Percentiles rank a stretch among this genome's conserved stretches.
These are phyloP conservation scores for Syrrhaptes paradoxus DNA, from an alignment of 2,113 vertebrate species.

Conservation along the genomic window DNA sequence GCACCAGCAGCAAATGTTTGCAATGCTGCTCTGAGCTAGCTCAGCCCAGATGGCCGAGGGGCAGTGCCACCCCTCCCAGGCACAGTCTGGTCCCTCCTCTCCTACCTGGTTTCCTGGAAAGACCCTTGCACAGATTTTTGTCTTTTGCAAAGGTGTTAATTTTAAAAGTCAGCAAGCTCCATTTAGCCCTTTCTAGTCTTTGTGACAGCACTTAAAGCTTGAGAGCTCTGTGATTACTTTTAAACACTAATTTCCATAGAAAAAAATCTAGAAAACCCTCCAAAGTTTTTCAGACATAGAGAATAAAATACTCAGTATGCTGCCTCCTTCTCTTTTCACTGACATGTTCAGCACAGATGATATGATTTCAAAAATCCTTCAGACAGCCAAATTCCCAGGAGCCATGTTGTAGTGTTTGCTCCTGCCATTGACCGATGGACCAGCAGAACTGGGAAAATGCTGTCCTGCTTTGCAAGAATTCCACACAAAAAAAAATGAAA, in stretches of 20 bases:
- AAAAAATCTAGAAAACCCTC: background rate
- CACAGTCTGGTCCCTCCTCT: background rate
- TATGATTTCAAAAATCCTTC: background rate
- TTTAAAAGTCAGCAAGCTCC: background rate
- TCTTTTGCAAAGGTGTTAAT: background rate
- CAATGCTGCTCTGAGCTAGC: background rate
- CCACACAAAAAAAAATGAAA: background rate
- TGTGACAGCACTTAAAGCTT: background rate
- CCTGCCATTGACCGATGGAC: background rate
- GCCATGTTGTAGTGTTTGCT: background rate
- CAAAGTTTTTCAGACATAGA: background rate
- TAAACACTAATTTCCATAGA: background rate
- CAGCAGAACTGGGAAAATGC: background rate
- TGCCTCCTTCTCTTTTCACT: background rate
- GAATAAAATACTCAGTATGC: background rate
- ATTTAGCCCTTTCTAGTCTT: background rate
- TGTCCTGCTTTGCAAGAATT: background rate
- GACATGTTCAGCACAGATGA: background rate
- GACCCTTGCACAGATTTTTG: rapidly evolving
- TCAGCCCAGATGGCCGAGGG: background rate
- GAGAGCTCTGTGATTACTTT: background rate
- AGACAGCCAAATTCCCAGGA: background rate
- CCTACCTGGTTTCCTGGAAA: background rate
- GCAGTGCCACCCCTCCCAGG: no score
- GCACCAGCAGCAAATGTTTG: background rate